Base-by-base conservation (phyloP, 2,113 vertebrate genomes). In the Neodontobutis hainanensis region DNA sequence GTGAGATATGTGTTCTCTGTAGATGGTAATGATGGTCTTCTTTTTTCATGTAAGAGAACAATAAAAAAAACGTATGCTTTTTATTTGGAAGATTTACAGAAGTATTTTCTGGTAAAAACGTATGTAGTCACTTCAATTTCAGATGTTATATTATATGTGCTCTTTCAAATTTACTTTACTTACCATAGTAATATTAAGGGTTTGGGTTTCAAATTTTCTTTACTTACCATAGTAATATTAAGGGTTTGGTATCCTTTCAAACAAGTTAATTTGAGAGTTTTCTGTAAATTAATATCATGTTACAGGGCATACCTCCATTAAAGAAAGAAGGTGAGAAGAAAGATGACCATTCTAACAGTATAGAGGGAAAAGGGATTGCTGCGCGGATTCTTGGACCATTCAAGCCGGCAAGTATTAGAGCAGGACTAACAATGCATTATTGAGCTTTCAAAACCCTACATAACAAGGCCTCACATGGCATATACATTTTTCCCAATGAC, bases 301-400 rank as follows among this genome's bases (percentile, higher is more conserved):
- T 68, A 69, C 76, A 99, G 97, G 97, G 97, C 78, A 93, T 93
- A 0, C 92, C 95, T 61, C 85, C 94, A 0, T 6, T 81, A 64
- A 98, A 95, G 87, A 98, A 96, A 85, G 97, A 98, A 12, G 92
- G 90, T 7, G 97, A 99, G 50, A 96, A 98, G 69, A 91, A 90
- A 78, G 87, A 90, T 0, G 88, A 89, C 42, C 0, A 43, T 2
- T 44, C 69, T 1, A 91, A 77, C 77, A 94, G 65, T 65, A 93
- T 75, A 45, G 96, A 97, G 81, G 95, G 95, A 56, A 98, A 96
- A 81, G 97, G 97, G 70, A 99, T 99, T 70, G 95, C 97, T 16
- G 92, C 94, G 1, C 92, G 96, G 32, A 99, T 99, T 70, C 93
- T 96, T 47, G 97, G 97, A 82, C 94, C 95, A 1, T 97, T 93